Conservation (phyloP, 30 jellyfish, hydroid and myxozoan genomes). For the Rhopilema esculentum region DNA sequence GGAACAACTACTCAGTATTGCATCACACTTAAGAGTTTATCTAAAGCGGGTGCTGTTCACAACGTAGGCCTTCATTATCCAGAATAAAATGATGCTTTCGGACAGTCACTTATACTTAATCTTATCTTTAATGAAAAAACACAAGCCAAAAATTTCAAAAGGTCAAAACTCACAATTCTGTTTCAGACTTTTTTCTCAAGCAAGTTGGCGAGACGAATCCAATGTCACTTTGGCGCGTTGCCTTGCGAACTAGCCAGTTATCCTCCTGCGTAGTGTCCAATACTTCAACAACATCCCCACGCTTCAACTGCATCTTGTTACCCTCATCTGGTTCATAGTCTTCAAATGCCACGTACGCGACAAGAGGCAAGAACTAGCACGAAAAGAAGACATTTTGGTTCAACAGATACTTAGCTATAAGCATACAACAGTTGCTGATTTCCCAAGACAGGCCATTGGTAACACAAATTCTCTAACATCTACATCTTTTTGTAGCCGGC, state of each 20-base stretch:
- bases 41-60: no score
- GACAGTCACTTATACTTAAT: no score
- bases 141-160: not conserved
- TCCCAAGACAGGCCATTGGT: no score
- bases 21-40: no score
- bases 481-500: no score
- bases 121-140: no score
- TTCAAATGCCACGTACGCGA: conserved; percentile 77
- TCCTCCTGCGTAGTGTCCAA: conserved; percentile 89
- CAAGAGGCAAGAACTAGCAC: conserved; percentile 48
- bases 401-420: no score
- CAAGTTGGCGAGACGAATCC: conserved; percentile 89
- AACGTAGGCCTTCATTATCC: no score
- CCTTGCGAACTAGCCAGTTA: conserved; percentile 90
- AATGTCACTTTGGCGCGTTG: conserved; percentile 74
- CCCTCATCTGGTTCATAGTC: conserved; percentile 74
- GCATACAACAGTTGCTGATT: no score
- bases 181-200: conserved; percentile 55
- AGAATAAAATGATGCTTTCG: no score
- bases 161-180: conserved; percentile 41
- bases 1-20: no score
- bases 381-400: conserved; percentile 2
- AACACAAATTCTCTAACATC: no score
- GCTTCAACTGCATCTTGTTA: conserved; percentile 67
- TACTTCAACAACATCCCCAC: conserved; percentile 90